phyloP scores from a whole-genome alignment of 2,113 vertebrate species.

The Meriones unguiculatus region DNA sequence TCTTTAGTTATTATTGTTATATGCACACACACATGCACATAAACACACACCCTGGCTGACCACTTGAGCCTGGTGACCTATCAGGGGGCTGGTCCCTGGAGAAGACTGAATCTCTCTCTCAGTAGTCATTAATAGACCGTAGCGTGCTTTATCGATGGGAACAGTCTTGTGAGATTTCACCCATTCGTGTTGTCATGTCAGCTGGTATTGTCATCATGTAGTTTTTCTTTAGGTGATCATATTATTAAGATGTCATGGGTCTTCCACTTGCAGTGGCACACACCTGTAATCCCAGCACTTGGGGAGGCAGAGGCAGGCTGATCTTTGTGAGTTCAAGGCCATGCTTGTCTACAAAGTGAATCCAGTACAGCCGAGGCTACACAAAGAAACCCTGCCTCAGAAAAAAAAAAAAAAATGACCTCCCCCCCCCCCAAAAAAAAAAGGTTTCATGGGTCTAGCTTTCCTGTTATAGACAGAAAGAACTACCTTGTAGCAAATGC shows the following conservation, averaged over 20 bases:
- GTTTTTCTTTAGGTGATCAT: background rate
- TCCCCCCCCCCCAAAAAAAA: too few species aligned
- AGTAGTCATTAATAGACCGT: background rate
- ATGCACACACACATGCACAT: background rate
- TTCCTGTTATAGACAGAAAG: background rate
- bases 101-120: background rate
- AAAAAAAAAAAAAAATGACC: too few species aligned
- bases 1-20: background rate
- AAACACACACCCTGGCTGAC: background rate
- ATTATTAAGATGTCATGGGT: background rate
- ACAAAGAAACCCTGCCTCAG: too few species aligned
- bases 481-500: background rate
- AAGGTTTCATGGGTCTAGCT: too few species aligned
- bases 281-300: too few species aligned
- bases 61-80: background rate
- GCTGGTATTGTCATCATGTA: background rate
- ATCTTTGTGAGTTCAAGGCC: too few species aligned
- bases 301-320: too few species aligned
- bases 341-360: too few species aligned
- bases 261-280: too few species aligned
- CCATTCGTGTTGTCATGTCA: background rate
- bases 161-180: background rate
- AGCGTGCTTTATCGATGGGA: background rate
- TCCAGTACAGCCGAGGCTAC: too few species aligned
- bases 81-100: background rate